These are phyloP conservation scores for Ataeniobius toweri DNA, from an alignment of 2,797 vertebrate species.

Conservation along the genomic window DNA sequence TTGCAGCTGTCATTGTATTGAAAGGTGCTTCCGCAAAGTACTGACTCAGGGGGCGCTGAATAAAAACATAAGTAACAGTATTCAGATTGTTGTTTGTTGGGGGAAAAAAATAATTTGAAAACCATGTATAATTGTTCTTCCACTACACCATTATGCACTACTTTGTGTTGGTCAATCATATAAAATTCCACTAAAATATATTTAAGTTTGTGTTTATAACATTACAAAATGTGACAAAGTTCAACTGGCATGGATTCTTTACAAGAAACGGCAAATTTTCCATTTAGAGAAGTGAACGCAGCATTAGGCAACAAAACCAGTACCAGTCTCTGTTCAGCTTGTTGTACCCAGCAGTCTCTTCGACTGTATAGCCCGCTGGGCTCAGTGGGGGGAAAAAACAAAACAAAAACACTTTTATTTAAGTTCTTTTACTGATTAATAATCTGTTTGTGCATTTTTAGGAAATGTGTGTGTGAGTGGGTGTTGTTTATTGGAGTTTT, in stretches of 20 bases:
- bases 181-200: not conserved
- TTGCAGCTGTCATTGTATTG: too few relatives aligned
- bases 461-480: slow-evolving; percentile 22
- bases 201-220: not conserved
- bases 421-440: slow-evolving; percentile 28
- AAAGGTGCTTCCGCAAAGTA: too few relatives aligned
- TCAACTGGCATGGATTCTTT: too few relatives aligned
- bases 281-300: not conserved
- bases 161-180: not conserved
- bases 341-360: slow-evolving; percentile 16
- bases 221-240: not conserved
- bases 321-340: slow-evolving; percentile 10
- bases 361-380: slow-evolving; percentile 36
- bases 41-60: too few relatives aligned
- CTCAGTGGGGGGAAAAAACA: slow-evolving; percentile 18
- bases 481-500: slow-evolving; percentile 16
- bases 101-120: too few relatives aligned
- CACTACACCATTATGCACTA: not conserved
- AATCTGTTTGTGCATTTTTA: slow-evolving; percentile 41
- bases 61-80: too few relatives aligned
- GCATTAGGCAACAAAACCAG: slow-evolving; percentile 8
- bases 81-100: too few relatives aligned
- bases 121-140: not conserved
- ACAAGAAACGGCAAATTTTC: not conserved
- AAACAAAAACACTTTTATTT: slow-evolving; percentile 10